Evolutionary conservation across 2,888 invertebrate genomes (phyloP), one percentile per base, ranked within the genome.

Genomic region (Ommatoiulus sabulosus): DNA sequence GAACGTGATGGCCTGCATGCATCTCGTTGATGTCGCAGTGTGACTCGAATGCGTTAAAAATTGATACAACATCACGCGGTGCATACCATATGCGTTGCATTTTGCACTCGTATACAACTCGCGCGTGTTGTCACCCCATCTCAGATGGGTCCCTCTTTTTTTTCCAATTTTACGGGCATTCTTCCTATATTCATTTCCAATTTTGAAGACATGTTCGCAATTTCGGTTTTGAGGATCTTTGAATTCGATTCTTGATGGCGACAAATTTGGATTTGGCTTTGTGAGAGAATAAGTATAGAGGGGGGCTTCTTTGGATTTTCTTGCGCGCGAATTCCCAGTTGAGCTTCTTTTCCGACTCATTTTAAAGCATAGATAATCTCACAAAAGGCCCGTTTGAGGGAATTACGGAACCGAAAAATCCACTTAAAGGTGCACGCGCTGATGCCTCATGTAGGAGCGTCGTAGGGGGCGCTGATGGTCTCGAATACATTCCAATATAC

Each of bases 331-430:
- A 72, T 72, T 72, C 72, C 72, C 72, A 72, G 72, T 72, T 72
- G 72, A 72, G 72, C 72, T 24, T 72, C 72, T 72, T 72, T 24
- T 72, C n/a, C 72, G 24, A 72, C n/a, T 72, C 72, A 24, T 72
- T 72, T 72, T 72, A 72, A 72, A 72, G 72, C 72, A 72, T 72
- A 72, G 72, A 72, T 72, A 72, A 72, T 72, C 72, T n/a, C 72
- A 72, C 72, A 72, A 72, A 72, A 24, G 72, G 72, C 72, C 24
- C 72, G 72, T 72, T 72, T 72, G 24, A 24, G 72, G 72, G 24
- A 72, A 24, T 72, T 24, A 20, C 24, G 72, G 8, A 72, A 3
- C 72, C 24, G 24, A 72, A 24, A 72, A 24, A 24, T 8, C 72
- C 20, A 20, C 24, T 72, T 72, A 72, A 72, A 72, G 72, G 72